Percentiles rank a stretch among this genome's conserved stretches.
Conservation (phyloP, 2,888 invertebrate genomes). For the Eupsilia transversa region DNA sequence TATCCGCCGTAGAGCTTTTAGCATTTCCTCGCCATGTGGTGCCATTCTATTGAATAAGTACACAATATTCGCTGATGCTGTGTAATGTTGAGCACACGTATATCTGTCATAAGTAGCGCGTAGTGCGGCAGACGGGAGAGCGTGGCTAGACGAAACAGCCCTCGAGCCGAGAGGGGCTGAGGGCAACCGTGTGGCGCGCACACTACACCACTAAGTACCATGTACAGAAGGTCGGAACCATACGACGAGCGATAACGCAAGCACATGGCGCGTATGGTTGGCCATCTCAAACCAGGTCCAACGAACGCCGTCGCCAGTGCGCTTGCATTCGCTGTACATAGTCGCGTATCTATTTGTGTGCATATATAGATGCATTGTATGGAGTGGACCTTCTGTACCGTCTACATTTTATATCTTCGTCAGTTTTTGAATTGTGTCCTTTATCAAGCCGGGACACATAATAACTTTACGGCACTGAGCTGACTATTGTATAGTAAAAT, state of each 20-base stretch:
- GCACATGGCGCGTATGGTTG: background rate
- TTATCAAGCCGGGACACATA: background rate
- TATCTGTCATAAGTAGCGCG: background rate
- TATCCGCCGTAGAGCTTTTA: background rate
- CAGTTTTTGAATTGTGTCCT: background rate
- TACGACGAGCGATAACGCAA: background rate
- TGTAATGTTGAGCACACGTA: conserved; percentile 18
- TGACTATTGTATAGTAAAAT: background rate
- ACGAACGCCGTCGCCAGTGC: background rate
- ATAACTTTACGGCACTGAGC: background rate
- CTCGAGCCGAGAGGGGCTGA: conserved; percentile 34
- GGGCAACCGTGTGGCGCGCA: conserved; percentile 13
- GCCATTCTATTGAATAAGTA: background rate
- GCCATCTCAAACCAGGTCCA: background rate
- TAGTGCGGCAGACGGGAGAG: conserved; percentile 16
- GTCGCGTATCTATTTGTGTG: background rate
- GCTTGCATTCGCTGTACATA: background rate
- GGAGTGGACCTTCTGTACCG: background rate
- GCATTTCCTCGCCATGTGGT: background rate
- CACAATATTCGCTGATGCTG: conserved; percentile 27
- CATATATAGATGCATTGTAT: no score
- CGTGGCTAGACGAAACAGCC: conserved; percentile 42
- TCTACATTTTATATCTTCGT: background rate
- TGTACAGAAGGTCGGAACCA: background rate
- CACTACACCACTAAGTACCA: background rate